Evolutionary conservation across 2,888 invertebrate species (phyloP), one percentile per base, ranked within the genome.

Genomic region (Frankliniella fusca): DNA sequence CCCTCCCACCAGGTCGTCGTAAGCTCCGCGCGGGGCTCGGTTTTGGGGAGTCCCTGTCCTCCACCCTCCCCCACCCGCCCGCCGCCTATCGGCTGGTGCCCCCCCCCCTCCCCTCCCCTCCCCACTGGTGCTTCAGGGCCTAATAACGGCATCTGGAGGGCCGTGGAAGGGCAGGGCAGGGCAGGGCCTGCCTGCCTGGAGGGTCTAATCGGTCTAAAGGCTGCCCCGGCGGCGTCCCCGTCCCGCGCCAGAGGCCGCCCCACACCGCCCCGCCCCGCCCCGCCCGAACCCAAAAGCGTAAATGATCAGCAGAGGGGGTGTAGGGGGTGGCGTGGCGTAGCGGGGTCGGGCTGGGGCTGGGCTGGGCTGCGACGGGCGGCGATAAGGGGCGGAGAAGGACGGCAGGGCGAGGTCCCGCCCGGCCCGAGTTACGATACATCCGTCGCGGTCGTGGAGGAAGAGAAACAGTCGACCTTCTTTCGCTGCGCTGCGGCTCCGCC

Each of bases 171-270:
- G 38, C 38, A 38, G 38, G 38, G 38, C 38, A 38, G 38, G 38
- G 38, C 38, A 38, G 38, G 38, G 5, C 38, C 3, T 2, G 38
- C 38, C 38, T 38, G 38, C 38, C 70, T 76, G 27, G 12, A 76
- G 70, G 70, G 70, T 76, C 70, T 76, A 76, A 76, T 76, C 70
- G 70, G 70, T 61, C 61, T n/a, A 61, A 10, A 27, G 70, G 12
- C 70, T 7, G 38, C 15, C 8, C 61, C n/a, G n/a, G n/a, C n/a
- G n/a, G n/a, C n/a, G n/a, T n/a, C n/a, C n/a, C n/a, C n/a, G n/a
- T n/a, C n/a, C n/a, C n/a, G n/a, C n/a, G n/a, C n/a, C n/a, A n/a
- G n/a, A n/a, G n/a, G n/a, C n/a, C n/a, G n/a, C n/a, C n/a, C n/a
- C n/a, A n/a, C n/a, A n/a, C n/a, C 1, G 61, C 18, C 20, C 61